phyloP scores from a whole-genome alignment of 1,140 invertebrate species.

The Glossosoma conforme region DNA sequence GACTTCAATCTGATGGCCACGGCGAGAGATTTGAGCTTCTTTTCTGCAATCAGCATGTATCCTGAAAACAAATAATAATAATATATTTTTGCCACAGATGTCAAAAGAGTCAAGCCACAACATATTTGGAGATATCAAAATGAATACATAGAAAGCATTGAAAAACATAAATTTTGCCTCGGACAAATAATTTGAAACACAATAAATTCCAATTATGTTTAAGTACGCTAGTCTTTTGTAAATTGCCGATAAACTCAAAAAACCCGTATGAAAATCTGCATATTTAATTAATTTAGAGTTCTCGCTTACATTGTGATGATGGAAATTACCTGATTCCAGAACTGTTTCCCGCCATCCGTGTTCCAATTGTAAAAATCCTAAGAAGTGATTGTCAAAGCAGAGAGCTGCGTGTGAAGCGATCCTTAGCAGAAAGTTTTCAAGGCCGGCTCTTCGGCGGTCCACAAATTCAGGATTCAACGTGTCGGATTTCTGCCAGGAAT shows the following conservation, averaged over 20 bases:
- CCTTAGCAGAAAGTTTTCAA: conserved; percentile 77
- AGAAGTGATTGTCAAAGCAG: conserved; percentile 71
- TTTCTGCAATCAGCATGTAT: conserved; percentile 67
- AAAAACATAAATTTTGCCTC: no score
- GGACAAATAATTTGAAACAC: no score
- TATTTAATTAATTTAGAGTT: no score
- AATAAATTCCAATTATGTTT: no score
- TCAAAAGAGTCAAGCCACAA: no score
- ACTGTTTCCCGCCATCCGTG: conserved; percentile 73
- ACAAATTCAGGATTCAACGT: conserved; percentile 84
- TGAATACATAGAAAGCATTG: no score
- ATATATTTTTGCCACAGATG: no score
- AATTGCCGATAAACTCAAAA: no score
- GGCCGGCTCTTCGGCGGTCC: conserved; percentile 68
- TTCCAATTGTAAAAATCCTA: conserved; percentile 68
- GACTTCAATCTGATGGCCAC: conserved; percentile 70
- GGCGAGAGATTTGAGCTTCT: conserved; percentile 69
- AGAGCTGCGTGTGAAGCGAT: conserved; percentile 69
- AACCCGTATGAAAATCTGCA: no score
- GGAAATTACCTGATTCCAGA: conserved; percentile 60
- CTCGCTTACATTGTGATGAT: no score
- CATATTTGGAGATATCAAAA: no score
- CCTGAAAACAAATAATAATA: conserved; percentile 47
- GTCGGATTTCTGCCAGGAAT: conserved; percentile 79
- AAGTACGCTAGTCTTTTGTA: no score